Evolutionary conservation across 2,888 invertebrate species (phyloP), one percentile per base, ranked within the genome.

Genomic region (Tachystola acroxantha): DNA sequence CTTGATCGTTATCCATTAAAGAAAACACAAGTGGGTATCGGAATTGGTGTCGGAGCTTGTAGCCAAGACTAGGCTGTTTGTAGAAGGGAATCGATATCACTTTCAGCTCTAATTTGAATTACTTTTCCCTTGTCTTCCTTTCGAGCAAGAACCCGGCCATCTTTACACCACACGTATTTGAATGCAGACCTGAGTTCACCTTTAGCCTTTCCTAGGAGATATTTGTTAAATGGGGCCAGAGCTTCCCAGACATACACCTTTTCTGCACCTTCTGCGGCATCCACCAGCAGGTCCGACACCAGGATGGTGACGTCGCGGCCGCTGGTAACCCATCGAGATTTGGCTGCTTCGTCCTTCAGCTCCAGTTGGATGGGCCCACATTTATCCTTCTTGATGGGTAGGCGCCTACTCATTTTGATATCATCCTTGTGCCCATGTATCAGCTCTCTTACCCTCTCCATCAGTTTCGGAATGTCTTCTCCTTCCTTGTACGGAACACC

Each of bases 131-230:
- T 32, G 1, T 32, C 32, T 2, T 12, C 24, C 13, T 32, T 32
- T 24, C 32, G 32, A 1, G 10, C 13, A 6, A 4, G 11, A 24
- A 32, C 12, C 2, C 2, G 2, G 2, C 32, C 32, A 20, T 10
- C n/a, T 13, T 32, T 32, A 13, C 22, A 32, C 32, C 32, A 32
- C 6, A 32, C 10, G 12, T 9, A 32, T 13, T 24, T 32, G 10
- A 14, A 32, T 2, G 2, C 5, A 4, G 5, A 2, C n/a, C 24
- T 32, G 1, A 32, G 24, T n/a, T 22, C n/a, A 9, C 12, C 12
- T 13, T 32, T 32, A 3, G 32, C n/a, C n/a, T 22, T 10, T 20
- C 24, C 6, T 9, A 24, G 10, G 5, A 32, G 25, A 4, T 6
- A 7, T n/a, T 32, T 32, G 20, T 32, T 10, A 9, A 13, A 32